Base-by-base conservation (phyloP, 2,113 vertebrate species). In the Salminus brasiliensis region DNA sequence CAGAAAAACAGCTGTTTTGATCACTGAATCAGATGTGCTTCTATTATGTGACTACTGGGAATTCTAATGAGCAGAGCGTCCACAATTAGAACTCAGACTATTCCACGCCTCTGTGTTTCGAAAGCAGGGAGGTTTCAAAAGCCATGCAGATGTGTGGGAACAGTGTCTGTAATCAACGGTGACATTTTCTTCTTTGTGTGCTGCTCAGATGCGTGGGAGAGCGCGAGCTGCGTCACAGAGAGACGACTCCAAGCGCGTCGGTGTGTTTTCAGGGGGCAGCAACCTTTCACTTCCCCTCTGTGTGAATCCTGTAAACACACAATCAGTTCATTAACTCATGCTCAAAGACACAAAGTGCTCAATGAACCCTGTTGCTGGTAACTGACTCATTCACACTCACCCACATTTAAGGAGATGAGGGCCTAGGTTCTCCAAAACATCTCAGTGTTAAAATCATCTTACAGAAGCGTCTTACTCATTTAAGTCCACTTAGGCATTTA, bases 131-230 rank as follows among this genome's bases (percentile, higher is more conserved):
- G 25, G 15, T 30, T 34, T 25, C 18, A 21, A 63, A 63, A 63
- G 29, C 29, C 1, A 21, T 2, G 23, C 1, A 7, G 7, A 21
- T 62, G 30, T 63, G 60, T 63, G 29, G 60, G 60, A 34, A 34
- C 4, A 21, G 16, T 4, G 18, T 34, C 60, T 63, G 12, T 34
- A 34, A 32, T 34, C 12, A 27, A 15, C 57, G 29, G 57, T 60
- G 57, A 60, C 57, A 30, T 60, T 77, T 47, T 77, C 53, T 29
- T 68, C 30, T 59, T 41, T 78, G 59, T 49, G 15, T 34, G 36
- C n/a, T 52, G 41, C 30, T 6, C 45, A 43, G 68, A 77, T 66
- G 74, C 36, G 68, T 71, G 74, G 80, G 74, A 25, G 23, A 4
- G n/a, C 1, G 67, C 13, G 47, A 18, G 23, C 43, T 45, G 43